Evolutionary conservation across 2,888 invertebrate species (phyloP), one percentile per base, ranked within the genome.

Genomic region (Herminia tarsipennalis): DNA sequence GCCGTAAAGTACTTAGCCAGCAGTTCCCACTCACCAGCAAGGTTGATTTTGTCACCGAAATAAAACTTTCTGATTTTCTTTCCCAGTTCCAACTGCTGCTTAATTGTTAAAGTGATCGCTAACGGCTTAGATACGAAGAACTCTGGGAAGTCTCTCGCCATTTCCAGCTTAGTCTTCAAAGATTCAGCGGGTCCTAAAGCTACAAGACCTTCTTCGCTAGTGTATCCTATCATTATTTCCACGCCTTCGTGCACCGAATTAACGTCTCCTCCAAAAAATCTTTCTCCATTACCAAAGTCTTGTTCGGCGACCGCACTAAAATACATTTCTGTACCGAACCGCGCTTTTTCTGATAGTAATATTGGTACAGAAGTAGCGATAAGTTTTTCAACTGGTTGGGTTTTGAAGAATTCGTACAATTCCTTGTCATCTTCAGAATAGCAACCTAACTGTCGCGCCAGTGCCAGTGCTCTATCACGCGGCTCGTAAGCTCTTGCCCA

Each of bases 181-280:
- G 46, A 17, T 1, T 54, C 50, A 0, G 20, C 35, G 0, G 38
- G 18, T 6, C 43, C 34, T 0, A 78, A 14, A 3, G 63, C 51
- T 25, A 81, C 42, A 0, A 80, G 17, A 0, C 96, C 96, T 83
- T 96, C 96, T 33, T 95, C 93, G 12, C 93, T 92, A 3, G 94
- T 95, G 6, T 94, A 82, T 2, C 96, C 96, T 13, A 93, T 88
- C 76, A 96, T 93, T 73, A 95, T 92, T 0, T 95, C 95, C 1
- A 94, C 85, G 2, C 66, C 77, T 51, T 79, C 66, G 27, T 93
- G 83, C 5, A 85, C 81, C 5, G 93, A 84, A 5, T 45, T 40
- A 2, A 61, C 35, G 34, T 81, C 71, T 12, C 78, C 82, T 25
- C 56, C 62, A 43, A 83, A 83, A 41, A 79, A 86, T 43, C 68